phyloP scores from a whole-genome alignment of 2,888 invertebrate genomes.

The Keiferia lycopersicella region DNA sequence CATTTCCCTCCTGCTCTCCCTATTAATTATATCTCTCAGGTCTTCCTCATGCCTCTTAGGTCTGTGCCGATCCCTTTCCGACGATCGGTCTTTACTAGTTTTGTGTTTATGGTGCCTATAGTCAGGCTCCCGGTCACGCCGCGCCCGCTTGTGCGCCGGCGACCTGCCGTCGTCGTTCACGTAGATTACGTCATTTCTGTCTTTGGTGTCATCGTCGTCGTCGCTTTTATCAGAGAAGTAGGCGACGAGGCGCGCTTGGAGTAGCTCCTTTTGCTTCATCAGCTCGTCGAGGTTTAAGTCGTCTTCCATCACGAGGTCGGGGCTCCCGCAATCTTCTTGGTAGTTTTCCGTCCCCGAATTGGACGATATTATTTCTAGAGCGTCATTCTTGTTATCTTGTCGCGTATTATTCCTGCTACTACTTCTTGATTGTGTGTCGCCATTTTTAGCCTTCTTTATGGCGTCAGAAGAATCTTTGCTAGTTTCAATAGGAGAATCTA shows the following conservation, averaged over 20 bases:
- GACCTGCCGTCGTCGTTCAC: slow-evolving; percentile 69
- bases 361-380: slow-evolving; percentile 85
- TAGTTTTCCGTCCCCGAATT: slow-evolving; percentile 84
- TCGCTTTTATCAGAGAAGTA: slow-evolving; percentile 86
- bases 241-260: slow-evolving; percentile 90
- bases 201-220: slow-evolving; percentile 68
- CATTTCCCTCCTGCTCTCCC: slow-evolving; percentile 57
- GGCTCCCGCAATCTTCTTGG: slow-evolving; percentile 85
- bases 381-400: slow-evolving; percentile 50
- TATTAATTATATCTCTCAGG: slow-evolving; percentile 66
- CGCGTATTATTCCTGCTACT: slow-evolving; percentile 40
- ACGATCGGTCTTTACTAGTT: slow-evolving; percentile 57
- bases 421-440: slow-evolving; percentile 44
- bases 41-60: slow-evolving; percentile 61
- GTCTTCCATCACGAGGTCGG: slow-evolving; percentile 89
- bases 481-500: slow-evolving; percentile 38
- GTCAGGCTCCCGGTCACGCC: slow-evolving; percentile 49
- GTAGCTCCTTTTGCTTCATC: slow-evolving; percentile 92
- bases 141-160: slow-evolving; percentile 66
- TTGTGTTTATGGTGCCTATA: slow-evolving; percentile 61
- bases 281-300: slow-evolving; percentile 93
- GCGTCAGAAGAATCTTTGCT: slow-evolving; percentile 33
- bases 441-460: slow-evolving; percentile 52
- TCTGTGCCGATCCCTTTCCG: slow-evolving; percentile 56
- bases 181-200: slow-evolving; percentile 73